These are phyloP conservation scores for Nannospalax galili DNA, from an alignment of 2,113 vertebrate species.

Conservation along the genomic window DNA sequence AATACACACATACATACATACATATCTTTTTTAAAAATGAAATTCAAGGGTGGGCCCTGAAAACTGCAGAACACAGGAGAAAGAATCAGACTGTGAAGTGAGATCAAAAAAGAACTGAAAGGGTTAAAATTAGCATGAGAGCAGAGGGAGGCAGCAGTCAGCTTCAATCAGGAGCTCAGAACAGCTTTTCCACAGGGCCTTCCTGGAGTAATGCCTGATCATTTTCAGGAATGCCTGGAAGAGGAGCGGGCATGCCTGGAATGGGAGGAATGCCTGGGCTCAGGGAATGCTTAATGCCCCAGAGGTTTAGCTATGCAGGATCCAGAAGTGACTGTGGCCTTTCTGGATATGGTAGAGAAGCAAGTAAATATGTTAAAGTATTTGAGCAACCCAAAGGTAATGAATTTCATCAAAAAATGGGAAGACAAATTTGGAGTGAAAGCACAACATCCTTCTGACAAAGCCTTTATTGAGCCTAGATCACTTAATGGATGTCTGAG, in stretches of 20 bases:
- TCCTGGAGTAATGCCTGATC: constrained; percentile 76
- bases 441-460: constrained; percentile 72
- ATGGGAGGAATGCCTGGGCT: constrained; percentile 93
- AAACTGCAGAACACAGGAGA: neutral
- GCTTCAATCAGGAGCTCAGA: neutral
- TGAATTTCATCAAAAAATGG: constrained; percentile 95
- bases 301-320: constrained; percentile 96
- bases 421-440: constrained; percentile 92
- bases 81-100: neutral
- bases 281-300: constrained; percentile 95
- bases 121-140: neutral
- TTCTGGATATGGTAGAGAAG: constrained; percentile 95
- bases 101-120: neutral
- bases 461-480: constrained; percentile 77
- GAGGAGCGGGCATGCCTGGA: constrained; percentile 82
- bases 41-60: constrained; percentile 75
- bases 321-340: constrained; percentile 94
- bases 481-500: constrained; percentile 80
- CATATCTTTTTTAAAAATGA: too few relatives aligned
- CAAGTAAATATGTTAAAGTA: constrained; percentile 96
- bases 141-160: too few relatives aligned
- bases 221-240: constrained; percentile 80
- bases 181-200: constrained; percentile 55
- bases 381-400: constrained; percentile 93
- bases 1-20: too few relatives aligned